Evolutionary conservation across 2,888 invertebrate species (phyloP).

Genomic region (Atherix ibis): DNA sequence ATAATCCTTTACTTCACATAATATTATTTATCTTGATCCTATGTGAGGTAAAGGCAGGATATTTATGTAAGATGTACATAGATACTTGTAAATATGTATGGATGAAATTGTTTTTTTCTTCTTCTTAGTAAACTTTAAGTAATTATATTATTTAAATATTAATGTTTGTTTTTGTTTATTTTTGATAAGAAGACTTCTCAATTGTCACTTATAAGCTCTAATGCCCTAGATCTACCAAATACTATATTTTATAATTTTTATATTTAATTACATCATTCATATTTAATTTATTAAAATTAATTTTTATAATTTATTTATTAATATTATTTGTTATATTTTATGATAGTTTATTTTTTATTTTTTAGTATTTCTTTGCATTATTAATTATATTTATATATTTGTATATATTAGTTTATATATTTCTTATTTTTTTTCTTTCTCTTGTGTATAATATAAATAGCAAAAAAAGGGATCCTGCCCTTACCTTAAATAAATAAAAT

Average conservation of each 20-base stretch:
- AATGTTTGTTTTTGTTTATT: conserved; percentile 3
- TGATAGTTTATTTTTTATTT: conserved; percentile 1
- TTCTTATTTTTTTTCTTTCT: conserved; percentile 6
- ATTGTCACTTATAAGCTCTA: conserved; percentile 5
- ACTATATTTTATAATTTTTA: too few species aligned
- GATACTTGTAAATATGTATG: too few species aligned
- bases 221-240: conserved; percentile 1
- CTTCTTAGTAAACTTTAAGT: too few species aligned
- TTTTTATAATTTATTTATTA: too few species aligned
- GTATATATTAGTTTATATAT: background rate
- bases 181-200: conserved; percentile 3
- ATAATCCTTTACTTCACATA: too few species aligned
- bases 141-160: conserved; percentile 4
- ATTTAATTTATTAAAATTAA: too few species aligned
- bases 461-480: conserved; percentile 13
- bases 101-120: too few species aligned
- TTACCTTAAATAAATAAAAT: conserved; percentile 11
- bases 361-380: background rate
- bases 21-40: too few species aligned
- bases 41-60: too few species aligned
- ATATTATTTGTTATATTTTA: too few species aligned
- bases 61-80: too few species aligned
- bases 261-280: too few species aligned
- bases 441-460: conserved; percentile 11
- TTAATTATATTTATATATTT: background rate